Evolutionary conservation across 53 echinoderm and acorn worm genomes (phyloP).

Genomic region (Stichopus horrens): DNA sequence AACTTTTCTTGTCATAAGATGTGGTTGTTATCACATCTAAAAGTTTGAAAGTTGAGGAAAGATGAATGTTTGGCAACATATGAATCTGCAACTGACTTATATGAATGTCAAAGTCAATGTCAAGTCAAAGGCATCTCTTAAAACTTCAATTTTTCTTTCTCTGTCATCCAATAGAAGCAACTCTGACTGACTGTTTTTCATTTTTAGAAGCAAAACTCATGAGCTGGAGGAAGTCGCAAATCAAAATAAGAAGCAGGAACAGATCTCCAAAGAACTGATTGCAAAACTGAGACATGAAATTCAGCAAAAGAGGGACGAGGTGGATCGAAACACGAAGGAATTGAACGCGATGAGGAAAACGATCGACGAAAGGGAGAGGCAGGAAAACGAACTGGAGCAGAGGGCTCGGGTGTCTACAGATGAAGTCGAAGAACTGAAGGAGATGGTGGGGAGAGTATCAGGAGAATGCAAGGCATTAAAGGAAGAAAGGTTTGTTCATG

Average conservation of each 20-base stretch:
- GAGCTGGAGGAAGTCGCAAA: slow-evolving; percentile 73
- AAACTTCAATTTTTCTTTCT: not conserved
- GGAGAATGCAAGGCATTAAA: slow-evolving; percentile 76
- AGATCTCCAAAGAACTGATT: slow-evolving; percentile 68
- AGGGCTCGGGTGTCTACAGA: slow-evolving; percentile 60
- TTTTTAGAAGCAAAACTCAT: slow-evolving; percentile 68
- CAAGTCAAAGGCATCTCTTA: no score
- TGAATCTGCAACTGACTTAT: no score
- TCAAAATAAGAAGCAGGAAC: slow-evolving; percentile 64
- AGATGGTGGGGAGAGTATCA: slow-evolving; percentile 58
- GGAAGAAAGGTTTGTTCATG: slow-evolving; percentile 66
- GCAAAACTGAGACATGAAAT: slow-evolving; percentile 75
- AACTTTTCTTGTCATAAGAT: no score
- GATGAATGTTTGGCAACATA: no score
- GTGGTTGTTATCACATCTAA: no score
- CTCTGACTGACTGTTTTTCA: no score
- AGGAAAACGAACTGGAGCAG: slow-evolving; percentile 59
- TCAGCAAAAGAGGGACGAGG: slow-evolving; percentile 65
- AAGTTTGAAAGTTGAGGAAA: no score
- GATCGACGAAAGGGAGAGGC: slow-evolving; percentile 50
- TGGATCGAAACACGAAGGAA: slow-evolving; percentile 59
- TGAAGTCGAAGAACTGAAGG: slow-evolving; percentile 67
- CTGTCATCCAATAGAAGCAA: not conserved
- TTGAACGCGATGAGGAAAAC: slow-evolving; percentile 55
- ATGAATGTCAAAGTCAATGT: no score